Base-by-base conservation (phyloP, 2,113 vertebrate species). In the Pica pica region DNA sequence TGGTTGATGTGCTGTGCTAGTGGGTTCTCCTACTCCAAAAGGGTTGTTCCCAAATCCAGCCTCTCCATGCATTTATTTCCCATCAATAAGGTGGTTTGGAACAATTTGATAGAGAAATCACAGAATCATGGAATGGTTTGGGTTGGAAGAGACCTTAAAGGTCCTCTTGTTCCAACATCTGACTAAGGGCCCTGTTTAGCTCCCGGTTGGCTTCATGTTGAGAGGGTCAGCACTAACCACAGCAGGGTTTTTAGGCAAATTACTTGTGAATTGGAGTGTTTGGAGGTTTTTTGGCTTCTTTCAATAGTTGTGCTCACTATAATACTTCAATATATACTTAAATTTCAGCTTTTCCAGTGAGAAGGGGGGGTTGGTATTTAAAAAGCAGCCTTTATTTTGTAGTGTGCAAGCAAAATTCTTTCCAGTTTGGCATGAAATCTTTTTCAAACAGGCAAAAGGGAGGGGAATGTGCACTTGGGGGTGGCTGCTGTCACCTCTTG, bases 51-150 rank as follows among this genome's bases (percentile, higher is more conserved):
- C 35, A 75, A 28, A 4, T 61, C 24, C 65, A 46, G 33, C 39
- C 73, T 59, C 8, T 39, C 65, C 4, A 0, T 28, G 6, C 23
- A 0, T 1, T 5, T 55, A 12, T 64, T 91, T 71, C 12, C 17
- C 20, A 2, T 64, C 47, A 18, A 0, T 28, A 18, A 56, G 37
- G 22, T 60, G 57, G 56, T 89, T 30, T 55, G 27, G 37, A 33
- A 39, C 13, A 27, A 8, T 65, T 53, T 44, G 24, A 11, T 55
- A 55, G 30, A 64, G 46, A 37, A 93, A 83, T 75, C 10, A 3
- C 3, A 9, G 41, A 61, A 28, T 20, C 10, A 8, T 50, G 59
- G 52, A 30, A 37, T 42, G 16, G 26, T 70, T 70, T 90, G 56
- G 15, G 18, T 70, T 90, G 56, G 64, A 70, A 83, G 47, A 30